Evolutionary conservation across 2,888 invertebrate genomes (phyloP), one percentile per base, ranked within the genome.

Genomic region (Chymomyza caudatula): DNA sequence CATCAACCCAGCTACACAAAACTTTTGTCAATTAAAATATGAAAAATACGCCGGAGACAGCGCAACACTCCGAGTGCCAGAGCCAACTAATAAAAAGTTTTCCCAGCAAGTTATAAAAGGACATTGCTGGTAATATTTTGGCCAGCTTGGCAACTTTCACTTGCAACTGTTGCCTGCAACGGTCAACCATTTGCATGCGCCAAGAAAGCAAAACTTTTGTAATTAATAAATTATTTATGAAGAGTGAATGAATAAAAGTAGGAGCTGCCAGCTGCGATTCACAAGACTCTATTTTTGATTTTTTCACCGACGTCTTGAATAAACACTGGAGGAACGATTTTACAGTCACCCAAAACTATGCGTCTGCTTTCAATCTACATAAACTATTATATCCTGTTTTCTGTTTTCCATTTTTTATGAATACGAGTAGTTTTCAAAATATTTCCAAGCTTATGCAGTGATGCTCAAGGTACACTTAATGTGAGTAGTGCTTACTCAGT

Each of bases 171-270:
- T 83, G 80, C 78, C 25, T 44, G 61, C 47, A 42, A 17, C 23
- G 17, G 49, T 4, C 23, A 19, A 22, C 54, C 47, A 15, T 47
- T 47, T 47, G 22, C 54, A 22, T 23, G 13, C 58, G 56, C 29
- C 58, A 51, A 54, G 60, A 47, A 57, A 54, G 73, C 70, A 77
- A 81, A 82, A 82, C 79, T 82, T 82, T 82, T 82, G 77, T 81
- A 82, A 82, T 82, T 82, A 82, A 82, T 82, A 82, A 82, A 83
- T 82, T 83, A 82, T 82, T 82, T 82, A 82, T 82, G 76, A 83
- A 83, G 79, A 73, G 73, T 76, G 79, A 82, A 77, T 79, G 83
- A 78, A 47, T 47, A 11, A 37, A 37, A 15, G 43, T 19, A 47
- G 13, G 5, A 53, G 53, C 29, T 47, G 57, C 74, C 68, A 65